Evolutionary conservation across 2,797 vertebrate species (phyloP), one percentile per base, ranked within the genome.

Genomic region (Alauda arvensis): DNA sequence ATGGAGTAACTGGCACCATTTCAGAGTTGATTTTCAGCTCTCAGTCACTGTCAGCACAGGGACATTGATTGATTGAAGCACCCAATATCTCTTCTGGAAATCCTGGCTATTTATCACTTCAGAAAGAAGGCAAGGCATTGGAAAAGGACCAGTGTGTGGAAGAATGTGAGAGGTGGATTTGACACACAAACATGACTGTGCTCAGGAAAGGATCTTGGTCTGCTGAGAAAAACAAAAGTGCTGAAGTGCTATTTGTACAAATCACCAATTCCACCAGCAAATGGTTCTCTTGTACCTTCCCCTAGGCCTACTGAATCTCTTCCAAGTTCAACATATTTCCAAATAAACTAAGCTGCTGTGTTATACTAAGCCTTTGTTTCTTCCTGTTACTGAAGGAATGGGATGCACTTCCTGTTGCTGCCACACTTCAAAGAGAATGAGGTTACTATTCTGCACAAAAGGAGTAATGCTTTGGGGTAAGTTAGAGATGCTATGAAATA

Each of bases 271-370:
- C 60, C 74, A 89, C 74, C 75, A 94, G 83, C 87, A 77, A 78
- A 74, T 48, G 13, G 60, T 90, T 93, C 70, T 76, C 61, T 42
- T 79, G 65, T 76, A 77, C 78, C 61, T 78, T 61, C 42, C 60
- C 61, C 57, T 20, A 26, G 31, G 40, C 61, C 75, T 48, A 60
- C 57, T 60, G 63, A 87, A 63, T 77, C 83, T 90, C 78, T 87
- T 82, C 83, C 69, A 82, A 88, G 48, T 77, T 52, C 46, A 83
- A 77, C 13, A 0, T 59, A 63, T 77, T 92, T 72, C 84, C 49
- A 80, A 95, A 94, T 95, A 93, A 95, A 95, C 31, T 62, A 90
- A 92, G 52, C 90, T 92, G 69, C 86, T 92, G 86, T 93, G 78
- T 89, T 88, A 83, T 16, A 83, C 20, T 43, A 39, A 69, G 67